Percentiles rank a stretch among this genome's conserved stretches.
Evolutionary conservation across 2,113 vertebrate species (phyloP).

Genomic region (Prochilodus magdalenae): DNA sequence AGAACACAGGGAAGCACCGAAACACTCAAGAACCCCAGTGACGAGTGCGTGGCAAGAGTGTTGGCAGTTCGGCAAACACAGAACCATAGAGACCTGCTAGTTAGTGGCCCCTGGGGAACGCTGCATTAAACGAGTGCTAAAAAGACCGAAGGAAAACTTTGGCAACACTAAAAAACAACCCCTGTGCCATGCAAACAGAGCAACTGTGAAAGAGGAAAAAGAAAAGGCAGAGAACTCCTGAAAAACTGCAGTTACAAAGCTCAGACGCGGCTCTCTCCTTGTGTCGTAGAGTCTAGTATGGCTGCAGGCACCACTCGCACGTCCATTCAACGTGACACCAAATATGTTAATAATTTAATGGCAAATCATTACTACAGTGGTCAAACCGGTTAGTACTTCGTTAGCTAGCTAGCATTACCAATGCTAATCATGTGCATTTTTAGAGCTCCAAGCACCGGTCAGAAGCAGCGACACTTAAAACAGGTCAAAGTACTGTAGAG

Average conservation of each 20-base stretch:
- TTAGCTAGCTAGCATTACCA: no score
- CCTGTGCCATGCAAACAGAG: constrained; percentile 60
- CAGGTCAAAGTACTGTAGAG: no score
- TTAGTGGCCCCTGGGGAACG: constrained; percentile 51
- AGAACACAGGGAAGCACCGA: constrained; percentile 10
- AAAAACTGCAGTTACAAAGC: constrained; percentile 27
- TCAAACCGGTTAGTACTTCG: no score
- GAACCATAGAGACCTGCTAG: constrained; percentile 53
- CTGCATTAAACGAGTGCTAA: constrained; percentile 12
- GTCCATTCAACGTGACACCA: not conserved
- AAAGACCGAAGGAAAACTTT: constrained; percentile 66
- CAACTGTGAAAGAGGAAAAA: constrained; percentile 38
- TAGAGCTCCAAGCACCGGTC: no score
- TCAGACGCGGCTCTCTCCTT: constrained; percentile 34
- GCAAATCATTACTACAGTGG: no score
- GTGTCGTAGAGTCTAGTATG: not conserved
- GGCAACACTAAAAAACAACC: constrained; percentile 67
- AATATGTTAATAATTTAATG: not conserved
- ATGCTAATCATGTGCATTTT: no score
- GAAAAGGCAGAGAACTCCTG: not conserved
- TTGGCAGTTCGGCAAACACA: constrained; percentile 58
- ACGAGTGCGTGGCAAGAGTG: constrained; percentile 42
- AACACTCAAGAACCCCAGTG: constrained; percentile 16
- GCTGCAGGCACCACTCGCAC: not conserved
- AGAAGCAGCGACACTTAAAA: no score